Conservation (phyloP, 2,113 vertebrate species). For the Caloenas nicobarica region DNA sequence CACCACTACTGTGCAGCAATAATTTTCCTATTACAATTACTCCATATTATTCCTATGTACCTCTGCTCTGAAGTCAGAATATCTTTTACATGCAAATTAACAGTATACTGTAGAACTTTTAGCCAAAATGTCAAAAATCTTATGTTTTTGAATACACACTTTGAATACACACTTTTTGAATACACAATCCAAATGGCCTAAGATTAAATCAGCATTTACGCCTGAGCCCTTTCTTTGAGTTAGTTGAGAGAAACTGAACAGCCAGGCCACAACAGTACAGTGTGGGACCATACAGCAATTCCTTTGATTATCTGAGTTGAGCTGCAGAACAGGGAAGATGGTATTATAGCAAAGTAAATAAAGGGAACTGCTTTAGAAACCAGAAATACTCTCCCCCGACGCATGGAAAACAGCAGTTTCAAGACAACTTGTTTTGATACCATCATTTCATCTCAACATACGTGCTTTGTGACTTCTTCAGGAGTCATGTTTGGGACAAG, state of each 20-base stretch:
- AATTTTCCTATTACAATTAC: neutral
- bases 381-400: neutral
- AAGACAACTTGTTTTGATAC: neutral
- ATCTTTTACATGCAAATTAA: neutral
- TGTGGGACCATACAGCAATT: neutral
- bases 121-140: neutral
- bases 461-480: constrained; percentile 84
- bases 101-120: neutral
- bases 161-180: neutral
- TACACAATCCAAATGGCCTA: neutral
- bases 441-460: constrained; percentile 26
- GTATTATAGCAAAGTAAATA: neutral
- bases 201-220: neutral
- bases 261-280: neutral
- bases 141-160: neutral
- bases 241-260: neutral
- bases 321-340: neutral
- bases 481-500: constrained; percentile 95
- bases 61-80: neutral
- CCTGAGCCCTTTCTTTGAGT: neutral
- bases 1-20: neutral
- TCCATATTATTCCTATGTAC: neutral
- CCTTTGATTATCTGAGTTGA: neutral
- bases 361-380: neutral
- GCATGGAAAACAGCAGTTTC: neutral